Evolutionary conservation across 2,888 invertebrate genomes (phyloP), one percentile per base, ranked within the genome.

Genomic region (Ornithoptera priamus): DNA sequence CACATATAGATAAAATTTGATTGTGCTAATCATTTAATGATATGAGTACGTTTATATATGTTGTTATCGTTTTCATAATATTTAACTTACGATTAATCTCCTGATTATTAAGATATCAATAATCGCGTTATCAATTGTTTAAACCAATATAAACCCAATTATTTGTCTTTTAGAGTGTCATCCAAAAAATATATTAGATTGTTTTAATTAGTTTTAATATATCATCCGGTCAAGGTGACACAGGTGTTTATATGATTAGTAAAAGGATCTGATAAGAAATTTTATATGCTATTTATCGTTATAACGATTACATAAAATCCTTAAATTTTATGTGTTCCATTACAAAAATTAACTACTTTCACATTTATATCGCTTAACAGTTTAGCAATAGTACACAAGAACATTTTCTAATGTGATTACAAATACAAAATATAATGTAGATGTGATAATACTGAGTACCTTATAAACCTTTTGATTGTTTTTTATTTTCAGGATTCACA

Each of bases 401-500:
- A 4, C 2, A 46, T 15, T 46, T 46, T 2, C 12, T 12, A 15
- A 15, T 46, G 15, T 46, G 12, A 12, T 46, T 4, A 46, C 12
- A 12, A 46, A 15, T 15, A 15, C 3, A 46, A 46, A 1, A 15
- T 15, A 12, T 46, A 15, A 15, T 15, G 15, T 15, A 12, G 15
- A 46, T 46, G 15, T 46, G 2, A 46, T 15, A 53, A 7, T 53
- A 18, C 4, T 18, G 12, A 12, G 8, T n/a, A 18, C n/a, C n/a
- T 18, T 4, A 53, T 50, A 15, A 50, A 50, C 50, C 17, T 50
- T 50, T 50, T 50, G 15, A 50, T 17, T 50, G 17, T 2, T 4
- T 50, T 20, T 20, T 58, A 22, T 8, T 58, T 80, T 56, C 78
- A 93, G 93, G 93, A 93, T 72, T 93, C 93, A 1, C 92, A 93